Conservation (phyloP, 2,888 invertebrate species). For the Idaea dimidiata region DNA sequence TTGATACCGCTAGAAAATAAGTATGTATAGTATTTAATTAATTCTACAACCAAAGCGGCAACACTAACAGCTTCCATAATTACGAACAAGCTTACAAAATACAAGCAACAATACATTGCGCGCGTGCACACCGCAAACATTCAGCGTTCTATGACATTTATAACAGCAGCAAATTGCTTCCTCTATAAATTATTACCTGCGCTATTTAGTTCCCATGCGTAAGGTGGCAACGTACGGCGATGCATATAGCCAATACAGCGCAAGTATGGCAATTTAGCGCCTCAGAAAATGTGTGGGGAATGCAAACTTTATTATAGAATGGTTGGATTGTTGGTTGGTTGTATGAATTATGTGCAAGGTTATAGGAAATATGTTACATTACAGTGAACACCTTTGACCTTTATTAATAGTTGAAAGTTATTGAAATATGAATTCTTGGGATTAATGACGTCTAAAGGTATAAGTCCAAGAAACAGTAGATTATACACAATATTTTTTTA, state of each 20-base stretch:
- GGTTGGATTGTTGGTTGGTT: conserved; percentile 9
- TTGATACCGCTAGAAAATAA: too few relatives aligned
- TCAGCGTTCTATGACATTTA: conserved; percentile 23
- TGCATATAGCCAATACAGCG: neutral
- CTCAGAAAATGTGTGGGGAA: conserved; percentile 21
- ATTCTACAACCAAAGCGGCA: neutral
- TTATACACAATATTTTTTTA: too few relatives aligned
- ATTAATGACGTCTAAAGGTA: too few relatives aligned
- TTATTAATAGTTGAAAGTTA: too few relatives aligned
- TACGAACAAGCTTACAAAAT: neutral
- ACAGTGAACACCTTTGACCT: too few relatives aligned
- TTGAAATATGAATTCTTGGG: too few relatives aligned
- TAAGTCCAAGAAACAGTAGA: too few relatives aligned
- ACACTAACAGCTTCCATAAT: neutral
- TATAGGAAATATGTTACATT: neutral
- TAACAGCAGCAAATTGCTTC: conserved; percentile 53
- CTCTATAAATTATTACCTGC: conserved; percentile 52
- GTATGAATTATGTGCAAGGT: neutral
- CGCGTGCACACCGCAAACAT: conserved; percentile 4
- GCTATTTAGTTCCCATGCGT: conserved; percentile 45
- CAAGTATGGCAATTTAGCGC: conserved; percentile 11
- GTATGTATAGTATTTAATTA: too few relatives aligned
- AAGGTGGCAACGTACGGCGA: conserved; percentile 5
- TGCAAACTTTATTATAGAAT: conserved; percentile 20
- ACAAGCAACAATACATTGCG: neutral